Evolutionary conservation across 2,888 invertebrate species (phyloP).

Genomic region (Orthonevra nobilis): DNA sequence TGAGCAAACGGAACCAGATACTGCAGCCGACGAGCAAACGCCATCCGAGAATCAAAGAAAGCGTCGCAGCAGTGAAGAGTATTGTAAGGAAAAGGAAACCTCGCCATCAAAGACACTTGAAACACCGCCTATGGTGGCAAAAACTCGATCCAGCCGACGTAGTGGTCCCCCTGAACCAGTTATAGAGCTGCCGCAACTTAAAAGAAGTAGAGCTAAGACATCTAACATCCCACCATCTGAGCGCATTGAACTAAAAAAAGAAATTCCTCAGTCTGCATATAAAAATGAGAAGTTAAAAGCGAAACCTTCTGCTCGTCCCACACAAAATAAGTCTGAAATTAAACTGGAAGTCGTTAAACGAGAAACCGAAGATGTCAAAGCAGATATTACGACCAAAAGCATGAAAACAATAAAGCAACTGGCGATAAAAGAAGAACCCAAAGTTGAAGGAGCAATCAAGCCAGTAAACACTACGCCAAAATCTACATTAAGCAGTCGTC

Average conservation of each 20-base stretch:
- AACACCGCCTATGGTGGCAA: conserved; percentile 18
- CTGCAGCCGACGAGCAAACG: conserved; percentile 12
- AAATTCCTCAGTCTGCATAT: not conserved
- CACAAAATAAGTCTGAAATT: not conserved
- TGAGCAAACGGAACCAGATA: not conserved
- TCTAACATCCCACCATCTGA: conserved; percentile 36
- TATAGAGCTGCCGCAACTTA: conserved; percentile 74
- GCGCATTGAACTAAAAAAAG: conserved; percentile 39
- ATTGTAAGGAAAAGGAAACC: conserved; percentile 37
- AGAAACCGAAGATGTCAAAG: conserved; percentile 17
- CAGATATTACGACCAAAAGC: conserved; percentile 21
- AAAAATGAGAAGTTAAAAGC: conserved; percentile 41
- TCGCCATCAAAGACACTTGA: not conserved
- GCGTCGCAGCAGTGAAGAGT: conserved; percentile 75
- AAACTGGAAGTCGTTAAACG: conserved; percentile 28
- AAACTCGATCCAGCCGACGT: conserved; percentile 76
- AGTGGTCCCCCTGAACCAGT: conserved; percentile 74
- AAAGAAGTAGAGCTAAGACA: conserved; percentile 74
- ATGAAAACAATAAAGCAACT: conserved; percentile 26
- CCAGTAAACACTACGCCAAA: conserved; percentile 6
- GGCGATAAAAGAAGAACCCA: not conserved
- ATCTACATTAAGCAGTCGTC: conserved; percentile 8
- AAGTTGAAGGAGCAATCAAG: conserved; percentile 16
- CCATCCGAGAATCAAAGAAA: conserved; percentile 74
- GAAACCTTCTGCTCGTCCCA: not conserved